These are phyloP conservation scores for Forficula auricularia DNA, from an alignment of 1,140 invertebrate genomes.

Conservation along the genomic window DNA sequence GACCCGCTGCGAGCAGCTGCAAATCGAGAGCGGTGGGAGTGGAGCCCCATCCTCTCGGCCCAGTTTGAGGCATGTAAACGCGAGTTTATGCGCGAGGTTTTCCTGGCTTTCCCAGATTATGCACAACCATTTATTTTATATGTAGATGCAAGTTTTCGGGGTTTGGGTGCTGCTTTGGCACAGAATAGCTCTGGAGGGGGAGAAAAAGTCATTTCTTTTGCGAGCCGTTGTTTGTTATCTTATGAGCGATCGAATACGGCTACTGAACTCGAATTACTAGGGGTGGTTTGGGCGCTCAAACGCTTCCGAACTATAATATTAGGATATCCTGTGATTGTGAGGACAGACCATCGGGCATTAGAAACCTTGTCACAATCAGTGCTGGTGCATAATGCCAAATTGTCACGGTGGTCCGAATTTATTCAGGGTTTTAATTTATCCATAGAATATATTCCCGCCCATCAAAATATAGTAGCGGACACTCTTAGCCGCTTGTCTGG, in stretches of 20 bases:
- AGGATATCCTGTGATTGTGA: slow-evolving; percentile 21
- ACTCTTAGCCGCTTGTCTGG: not conserved
- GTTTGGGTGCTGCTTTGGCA: slow-evolving; percentile 18
- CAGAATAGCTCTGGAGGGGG: slow-evolving; percentile 11
- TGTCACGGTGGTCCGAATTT: slow-evolving; percentile 25
- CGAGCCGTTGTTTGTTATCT: slow-evolving; percentile 20
- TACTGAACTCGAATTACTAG: slow-evolving; percentile 26
- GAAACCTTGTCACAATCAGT: slow-evolving; percentile 24
- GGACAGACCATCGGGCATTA: slow-evolving; percentile 29
- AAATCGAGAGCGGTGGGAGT: slow-evolving; percentile 14
- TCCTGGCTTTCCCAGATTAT: slow-evolving; percentile 13
- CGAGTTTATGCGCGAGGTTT: slow-evolving; percentile 10
- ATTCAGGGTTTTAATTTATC: slow-evolving; percentile 25
- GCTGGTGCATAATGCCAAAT: slow-evolving; percentile 19
- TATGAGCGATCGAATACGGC: slow-evolving; percentile 24
- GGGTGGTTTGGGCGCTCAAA: slow-evolving; percentile 25
- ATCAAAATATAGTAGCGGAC: slow-evolving; percentile 9
- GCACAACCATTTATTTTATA: slow-evolving; percentile 13
- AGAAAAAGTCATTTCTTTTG: slow-evolving; percentile 21
- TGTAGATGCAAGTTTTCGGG: slow-evolving; percentile 16
- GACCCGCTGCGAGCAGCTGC: slow-evolving; percentile 16
- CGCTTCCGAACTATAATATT: slow-evolving; percentile 22
- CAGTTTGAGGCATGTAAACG: slow-evolving; percentile 9
- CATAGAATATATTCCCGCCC: slow-evolving; percentile 18
- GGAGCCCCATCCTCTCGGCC: too few species aligned